Conservation (phyloP, 1,140 invertebrate genomes). For the Nautilus pompilius region DNA sequence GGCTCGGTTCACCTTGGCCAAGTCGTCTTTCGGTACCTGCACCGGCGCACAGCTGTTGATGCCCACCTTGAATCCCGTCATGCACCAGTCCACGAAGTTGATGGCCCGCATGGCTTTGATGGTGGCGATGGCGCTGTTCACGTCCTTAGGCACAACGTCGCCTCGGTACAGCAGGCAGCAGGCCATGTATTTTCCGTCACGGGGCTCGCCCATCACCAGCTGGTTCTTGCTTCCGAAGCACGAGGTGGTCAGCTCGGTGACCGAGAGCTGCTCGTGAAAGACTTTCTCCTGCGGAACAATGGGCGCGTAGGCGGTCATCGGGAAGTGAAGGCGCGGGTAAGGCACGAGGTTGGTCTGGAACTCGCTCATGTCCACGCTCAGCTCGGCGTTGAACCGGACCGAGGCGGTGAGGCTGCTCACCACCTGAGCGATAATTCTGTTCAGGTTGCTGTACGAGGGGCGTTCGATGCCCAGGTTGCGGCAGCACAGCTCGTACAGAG, state of each 20-base stretch:
- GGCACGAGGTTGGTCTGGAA: conserved; percentile 68
- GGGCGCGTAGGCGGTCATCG: conserved; percentile 41
- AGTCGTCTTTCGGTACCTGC: conserved; percentile 73
- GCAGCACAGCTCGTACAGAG: conserved; percentile 50
- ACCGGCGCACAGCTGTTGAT: conserved; percentile 56
- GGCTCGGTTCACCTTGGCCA: conserved; percentile 61
- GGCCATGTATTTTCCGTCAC: conserved; percentile 39
- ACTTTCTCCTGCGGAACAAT: conserved; percentile 38
- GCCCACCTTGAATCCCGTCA: conserved; percentile 64
- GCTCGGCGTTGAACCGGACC: conserved; percentile 69
- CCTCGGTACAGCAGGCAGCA: conserved; percentile 47
- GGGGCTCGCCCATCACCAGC: conserved; percentile 71
- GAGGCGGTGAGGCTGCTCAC: conserved; percentile 61
- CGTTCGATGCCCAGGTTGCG: conserved; percentile 62
- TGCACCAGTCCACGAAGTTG: conserved; percentile 89
- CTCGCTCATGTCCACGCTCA: conserved; percentile 70
- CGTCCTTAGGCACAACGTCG: conserved; percentile 64
- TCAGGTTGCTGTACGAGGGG: conserved; percentile 30
- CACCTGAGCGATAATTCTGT: conserved; percentile 48
- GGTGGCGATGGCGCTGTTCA: conserved; percentile 76
- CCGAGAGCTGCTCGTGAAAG: conserved; percentile 41
- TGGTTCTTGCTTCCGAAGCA: conserved; percentile 83
- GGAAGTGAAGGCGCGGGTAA: conserved; percentile 48
- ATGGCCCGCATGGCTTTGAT: conserved; percentile 78
- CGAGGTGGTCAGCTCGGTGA: conserved; percentile 80